Conservation (phyloP, 2,888 invertebrate genomes). For the Steinernema hermaphroditum region DNA sequence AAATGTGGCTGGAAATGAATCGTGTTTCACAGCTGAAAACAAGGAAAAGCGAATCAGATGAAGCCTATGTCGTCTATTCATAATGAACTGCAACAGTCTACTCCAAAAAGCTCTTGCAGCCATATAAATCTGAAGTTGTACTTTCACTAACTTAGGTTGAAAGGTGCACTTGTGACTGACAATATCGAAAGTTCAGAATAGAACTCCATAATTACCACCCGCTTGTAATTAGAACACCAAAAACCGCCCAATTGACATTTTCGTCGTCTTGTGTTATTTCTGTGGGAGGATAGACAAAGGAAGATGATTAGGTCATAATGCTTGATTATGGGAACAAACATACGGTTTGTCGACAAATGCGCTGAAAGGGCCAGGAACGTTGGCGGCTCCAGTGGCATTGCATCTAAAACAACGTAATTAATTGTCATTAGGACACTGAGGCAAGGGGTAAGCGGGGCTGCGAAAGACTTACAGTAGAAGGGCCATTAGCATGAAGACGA, state of each 20-base stretch:
- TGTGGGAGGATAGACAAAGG: not conserved
- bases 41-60: too few relatives aligned
- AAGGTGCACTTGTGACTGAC: too few relatives aligned
- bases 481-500: slow-evolving; percentile 22
- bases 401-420: slow-evolving; percentile 21
- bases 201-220: too few relatives aligned
- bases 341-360: slow-evolving; percentile 23
- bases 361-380: slow-evolving; percentile 12
- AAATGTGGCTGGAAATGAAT: too few relatives aligned
- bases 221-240: too few relatives aligned
- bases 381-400: slow-evolving; percentile 9
- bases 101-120: too few relatives aligned
- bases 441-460: not conserved
- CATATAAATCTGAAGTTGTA: too few relatives aligned
- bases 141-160: too few relatives aligned
- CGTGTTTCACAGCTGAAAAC: too few relatives aligned
- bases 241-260: not conserved
- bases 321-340: not conserved
- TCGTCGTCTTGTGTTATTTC: not conserved
- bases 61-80: too few relatives aligned
- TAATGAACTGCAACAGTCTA: too few relatives aligned
- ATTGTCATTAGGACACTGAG: not conserved
- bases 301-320: not conserved
- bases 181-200: too few relatives aligned
- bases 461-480: slow-evolving; percentile 15